Conservation (phyloP, 2,888 invertebrate species). For the Lasius platythorax region DNA sequence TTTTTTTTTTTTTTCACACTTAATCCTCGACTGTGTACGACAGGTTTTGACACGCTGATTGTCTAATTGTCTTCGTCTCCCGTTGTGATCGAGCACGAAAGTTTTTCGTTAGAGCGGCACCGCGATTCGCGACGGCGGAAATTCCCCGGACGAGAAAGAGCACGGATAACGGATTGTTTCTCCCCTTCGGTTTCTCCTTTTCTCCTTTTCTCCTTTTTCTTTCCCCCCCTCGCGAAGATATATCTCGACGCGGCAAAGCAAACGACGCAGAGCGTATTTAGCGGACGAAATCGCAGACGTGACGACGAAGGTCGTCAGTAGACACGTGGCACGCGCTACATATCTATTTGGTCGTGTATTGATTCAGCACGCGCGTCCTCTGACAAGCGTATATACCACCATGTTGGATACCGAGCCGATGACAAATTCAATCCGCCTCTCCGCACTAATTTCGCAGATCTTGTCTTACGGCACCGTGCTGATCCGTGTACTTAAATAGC, state of each 20-base stretch:
- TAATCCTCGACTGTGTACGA: neutral
- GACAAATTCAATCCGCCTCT: conserved; percentile 68
- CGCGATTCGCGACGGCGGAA: neutral
- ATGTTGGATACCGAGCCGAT: conserved; percentile 74
- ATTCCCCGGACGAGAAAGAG: neutral
- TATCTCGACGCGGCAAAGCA: neutral
- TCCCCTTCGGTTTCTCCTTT: neutral
- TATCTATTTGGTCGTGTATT: conserved; percentile 77
- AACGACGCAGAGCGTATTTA: neutral
- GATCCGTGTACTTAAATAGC: conserved; percentile 76
- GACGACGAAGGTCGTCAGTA: conserved; percentile 69
- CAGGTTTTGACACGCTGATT: neutral
- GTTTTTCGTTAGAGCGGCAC: neutral
- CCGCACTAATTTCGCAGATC: conserved; percentile 72
- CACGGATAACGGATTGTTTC: neutral
- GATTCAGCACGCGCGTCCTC: conserved; percentile 73
- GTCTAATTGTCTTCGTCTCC: neutral
- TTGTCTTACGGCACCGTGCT: conserved; percentile 71
- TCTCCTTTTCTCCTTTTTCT: neutral
- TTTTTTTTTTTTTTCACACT: neutral
- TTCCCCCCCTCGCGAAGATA: neutral
- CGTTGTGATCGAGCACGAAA: neutral
- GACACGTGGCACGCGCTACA: conserved; percentile 79
- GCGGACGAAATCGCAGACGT: neutral
- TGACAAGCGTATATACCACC: conserved; percentile 57